Base-by-base conservation (phyloP, 2,888 invertebrate genomes). In the Hipparchia semele region DNA sequence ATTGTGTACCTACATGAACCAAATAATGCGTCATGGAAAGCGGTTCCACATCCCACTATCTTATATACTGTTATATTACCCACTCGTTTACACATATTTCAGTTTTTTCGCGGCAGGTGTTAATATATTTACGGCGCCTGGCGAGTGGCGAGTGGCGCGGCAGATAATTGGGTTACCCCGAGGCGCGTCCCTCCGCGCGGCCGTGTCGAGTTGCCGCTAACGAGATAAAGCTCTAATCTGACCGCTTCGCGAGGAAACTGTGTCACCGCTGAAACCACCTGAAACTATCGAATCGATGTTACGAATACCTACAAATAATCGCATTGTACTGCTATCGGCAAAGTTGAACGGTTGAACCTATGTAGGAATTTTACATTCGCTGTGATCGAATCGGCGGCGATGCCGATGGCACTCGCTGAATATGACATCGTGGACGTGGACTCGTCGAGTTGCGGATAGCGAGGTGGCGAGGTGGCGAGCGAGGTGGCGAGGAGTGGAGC, bases 181-280 rank as follows among this genome's bases (percentile, higher is more conserved):
- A 1, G 6, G 6, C 23, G 23, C 1, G 13, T 2, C 6, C 51
- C 10, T 2, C 6, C 8, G 1, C 12, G 23, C n/a, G 54, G 54
- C 54, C 67, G 71, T 73, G 73, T 76, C 73, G 66, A 72, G 70
- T 75, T 77, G 74, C 76, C 65, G 70, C 72, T 79, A 78, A 78
- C 77, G 71, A 79, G 77, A 76, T 78, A 77, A 23, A 77, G 77
- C 64, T 12, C 2, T 59, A 68, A 68, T 68, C 68, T 49, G 13
- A 49, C 7, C 23, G 23, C 23, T 39, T 9, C 12, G 33, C 49
- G 7, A 7, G 60, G 60, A 12, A 12, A 60, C 39, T 10, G 60
- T 39, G 23, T 23, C 23, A 23, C 23, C 23, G 23, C 23, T 23
- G 23, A 23, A 23, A 23, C 23, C 23, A 23, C 23, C 23, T 23